Evolutionary conservation across 2,888 invertebrate species (phyloP).

Genomic region (Drosophila parthenogenetica): DNA sequence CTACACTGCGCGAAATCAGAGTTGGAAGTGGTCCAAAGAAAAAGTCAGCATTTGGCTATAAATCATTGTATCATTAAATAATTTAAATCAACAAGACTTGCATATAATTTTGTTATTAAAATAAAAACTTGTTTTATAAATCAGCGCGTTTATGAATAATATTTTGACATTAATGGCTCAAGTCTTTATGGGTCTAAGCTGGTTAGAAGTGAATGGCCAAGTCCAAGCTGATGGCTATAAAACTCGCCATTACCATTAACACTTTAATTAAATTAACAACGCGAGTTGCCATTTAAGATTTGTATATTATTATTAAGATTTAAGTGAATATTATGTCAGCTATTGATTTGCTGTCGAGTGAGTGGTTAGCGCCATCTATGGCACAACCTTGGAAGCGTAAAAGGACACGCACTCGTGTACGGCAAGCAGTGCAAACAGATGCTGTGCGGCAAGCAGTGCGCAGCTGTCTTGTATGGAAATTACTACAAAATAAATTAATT

Average conservation of each 20-base stretch:
- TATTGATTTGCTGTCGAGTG: background rate
- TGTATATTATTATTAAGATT: background rate
- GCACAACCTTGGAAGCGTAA: constrained; percentile 39
- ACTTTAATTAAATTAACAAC: constrained; percentile 4
- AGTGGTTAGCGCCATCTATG: constrained; percentile 59
- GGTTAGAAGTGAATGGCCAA: background rate
- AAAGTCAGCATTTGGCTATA: constrained; percentile 4
- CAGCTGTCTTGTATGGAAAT: background rate
- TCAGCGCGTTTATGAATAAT: background rate
- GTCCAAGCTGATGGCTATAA: constrained; percentile 3
- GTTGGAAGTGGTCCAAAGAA: no score
- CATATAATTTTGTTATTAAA: background rate
- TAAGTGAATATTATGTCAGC: background rate
- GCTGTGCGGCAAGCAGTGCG: constrained; percentile 65
- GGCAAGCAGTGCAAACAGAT: constrained; percentile 66
- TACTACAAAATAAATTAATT: background rate
- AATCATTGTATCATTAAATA: background rate
- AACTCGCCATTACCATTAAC: constrained; percentile 1
- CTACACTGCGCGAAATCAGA: constrained; percentile 30
- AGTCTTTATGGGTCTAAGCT: constrained; percentile 7
- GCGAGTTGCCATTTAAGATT: background rate
- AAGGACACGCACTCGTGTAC: background rate
- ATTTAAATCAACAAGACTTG: background rate
- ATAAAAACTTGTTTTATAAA: constrained; percentile 10
- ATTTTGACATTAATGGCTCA: constrained; percentile 3